Percentiles rank a stretch among this genome's conserved stretches.
Evolutionary conservation across 2,797 vertebrate species (phyloP).

Genomic region (Euphonia xanthogaster): DNA sequence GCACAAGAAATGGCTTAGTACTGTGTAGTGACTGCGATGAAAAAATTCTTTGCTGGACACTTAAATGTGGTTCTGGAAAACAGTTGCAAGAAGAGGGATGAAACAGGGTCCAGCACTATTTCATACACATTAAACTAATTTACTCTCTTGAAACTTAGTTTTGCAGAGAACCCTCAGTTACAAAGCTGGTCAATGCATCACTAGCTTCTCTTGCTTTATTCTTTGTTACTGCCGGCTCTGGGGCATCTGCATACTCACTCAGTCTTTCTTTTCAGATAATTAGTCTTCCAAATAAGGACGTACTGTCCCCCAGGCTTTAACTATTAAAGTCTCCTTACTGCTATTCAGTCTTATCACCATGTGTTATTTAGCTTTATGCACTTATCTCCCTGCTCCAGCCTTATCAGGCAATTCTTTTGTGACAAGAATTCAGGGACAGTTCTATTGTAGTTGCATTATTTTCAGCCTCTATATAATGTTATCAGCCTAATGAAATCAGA

Average conservation of each 20-base stretch:
- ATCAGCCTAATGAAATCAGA: neutral
- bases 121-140: neutral
- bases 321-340: neutral
- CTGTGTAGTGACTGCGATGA: neutral
- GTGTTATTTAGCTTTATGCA: neutral
- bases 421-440: neutral
- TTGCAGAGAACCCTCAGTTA: neutral
- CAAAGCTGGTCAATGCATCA: rapidly evolving
- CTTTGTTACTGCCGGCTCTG: neutral
- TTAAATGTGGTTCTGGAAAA: neutral
- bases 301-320: neutral
- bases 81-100: neutral
- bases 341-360: neutral
- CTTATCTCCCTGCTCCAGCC: neutral
- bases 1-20: neutral
- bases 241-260: neutral
- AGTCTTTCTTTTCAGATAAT: neutral
- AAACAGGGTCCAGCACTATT: neutral
- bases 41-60: neutral
- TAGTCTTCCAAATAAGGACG: neutral
- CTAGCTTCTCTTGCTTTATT: neutral
- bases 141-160: neutral
- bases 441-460: neutral
- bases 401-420: neutral
- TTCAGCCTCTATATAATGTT: neutral